Conservation (phyloP, 2,113 vertebrate species). For the Synodontis membranacea region DNA sequence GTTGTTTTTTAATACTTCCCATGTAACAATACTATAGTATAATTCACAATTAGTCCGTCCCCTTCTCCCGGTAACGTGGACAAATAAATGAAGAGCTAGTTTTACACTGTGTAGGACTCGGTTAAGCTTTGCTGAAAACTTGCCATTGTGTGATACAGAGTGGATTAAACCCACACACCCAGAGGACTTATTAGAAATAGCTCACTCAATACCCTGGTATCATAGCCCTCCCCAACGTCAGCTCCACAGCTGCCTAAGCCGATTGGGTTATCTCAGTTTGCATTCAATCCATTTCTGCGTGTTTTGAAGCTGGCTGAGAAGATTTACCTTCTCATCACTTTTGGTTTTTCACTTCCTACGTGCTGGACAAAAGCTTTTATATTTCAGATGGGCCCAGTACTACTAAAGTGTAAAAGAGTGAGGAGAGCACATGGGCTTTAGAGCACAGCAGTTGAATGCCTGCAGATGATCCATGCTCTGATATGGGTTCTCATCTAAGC, state of each 20-base stretch:
- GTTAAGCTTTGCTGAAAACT: constrained; percentile 41
- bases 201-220: constrained; percentile 30
- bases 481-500: neutral
- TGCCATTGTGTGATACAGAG: constrained; percentile 16
- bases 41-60: neutral
- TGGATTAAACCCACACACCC: constrained; percentile 42
- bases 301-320: neutral
- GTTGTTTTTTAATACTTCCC: neutral
- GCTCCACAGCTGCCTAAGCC: constrained; percentile 7
- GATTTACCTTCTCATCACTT: constrained; percentile 1
- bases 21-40: neutral
- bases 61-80: neutral
- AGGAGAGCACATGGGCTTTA: neutral
- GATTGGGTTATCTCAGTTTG: neutral
- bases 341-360: neutral
- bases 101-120: neutral
- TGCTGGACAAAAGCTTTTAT: neutral
- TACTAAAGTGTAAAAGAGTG: neutral
- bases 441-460: neutral
- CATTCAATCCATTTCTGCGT: neutral
- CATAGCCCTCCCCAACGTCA: neutral
- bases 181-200: constrained; percentile 15
- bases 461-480: neutral
- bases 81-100: constrained; percentile 1
- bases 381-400: neutral